Base-by-base conservation (phyloP, 1,140 invertebrate genomes). In the Eupristina koningsbergeri region DNA sequence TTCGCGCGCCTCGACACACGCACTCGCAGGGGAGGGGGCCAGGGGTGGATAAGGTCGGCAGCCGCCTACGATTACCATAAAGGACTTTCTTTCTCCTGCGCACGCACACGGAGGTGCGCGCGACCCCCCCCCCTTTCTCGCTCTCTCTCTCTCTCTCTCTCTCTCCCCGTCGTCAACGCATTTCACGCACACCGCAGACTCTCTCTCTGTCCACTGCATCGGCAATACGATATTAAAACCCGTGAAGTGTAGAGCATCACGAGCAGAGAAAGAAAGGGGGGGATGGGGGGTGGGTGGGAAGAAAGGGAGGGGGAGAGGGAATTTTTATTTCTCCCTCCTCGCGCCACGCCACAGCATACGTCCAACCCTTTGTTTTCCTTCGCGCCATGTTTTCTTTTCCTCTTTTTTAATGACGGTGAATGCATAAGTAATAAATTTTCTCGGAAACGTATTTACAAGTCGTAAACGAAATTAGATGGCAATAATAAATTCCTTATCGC, bases 401-500 rank as follows among this genome's bases (percentile, higher is more conserved):
- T 64, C 53, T 76, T 76, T 83, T 76, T 71, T 76, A 78, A 77
- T 50, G 63, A 71, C 58, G 64, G 41, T n/a, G 45, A 83, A 63
- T 47, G 82, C 82, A 74, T 53, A 47, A 84, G 76, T 79, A 79
- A 84, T 84, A 84, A 84, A 84, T 80, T 84, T 84, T 67, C 83
- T 80, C 71, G 83, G 83, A 84, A 76, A 76, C 71, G 83, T 80
- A 84, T 80, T 81, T 85, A 80, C 79, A 81, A 85, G 85, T 80
- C 85, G 85, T 80, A 75, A 85, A 71, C 69, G 50, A 81, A 85
- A 85, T 85, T 81, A 85, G 84, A 85, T 85, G 84, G 73, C 79
- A 86, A 86, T 84, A 85, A 85, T 85, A 83, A 79, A 77, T 75
- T 82, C 75, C 80, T 78, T 87, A 87, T 88, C 86, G 83, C 86